Evolutionary conservation across 2,888 invertebrate genomes (phyloP), one percentile per base, ranked within the genome.

Genomic region (Auanema sp.): DNA sequence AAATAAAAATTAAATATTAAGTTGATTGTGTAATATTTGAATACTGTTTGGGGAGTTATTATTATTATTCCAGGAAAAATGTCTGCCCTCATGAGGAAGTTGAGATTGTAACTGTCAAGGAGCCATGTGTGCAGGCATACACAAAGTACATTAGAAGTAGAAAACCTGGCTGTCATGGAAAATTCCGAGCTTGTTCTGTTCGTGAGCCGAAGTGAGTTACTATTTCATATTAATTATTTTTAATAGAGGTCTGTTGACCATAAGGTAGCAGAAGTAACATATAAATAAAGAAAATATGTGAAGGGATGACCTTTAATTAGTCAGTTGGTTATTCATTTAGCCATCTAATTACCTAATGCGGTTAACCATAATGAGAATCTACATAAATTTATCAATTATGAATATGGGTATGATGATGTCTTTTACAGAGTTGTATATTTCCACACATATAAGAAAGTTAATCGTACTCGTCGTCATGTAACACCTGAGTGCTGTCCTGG

Each of bases 371-470:
- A 53, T 49, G n/a, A 52, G 4, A 18, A 8, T 23, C 6, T 52
- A 8, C 8, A 52, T n/a, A 23, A 5, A 24, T 4, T n/a, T 21
- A 58, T 40, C 33, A 33, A 33, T 5, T 33, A 33, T 5, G 8
- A 33, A 3, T 33, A 8, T 33, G 33, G 8, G 33, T 24, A 21
- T 55, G n/a, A n/a, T n/a, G n/a, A n/a, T n/a, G n/a, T n/a, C n/a
- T n/a, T n/a, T 81, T 84, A 10, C 84, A 87, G 87, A 70, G 86
- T 86, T 0, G 84, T 86, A 68, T 86, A 87, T 74, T 86, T 85
- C 71, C 85, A 85, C 18, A 84, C 86, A 24, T 85, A 85, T 72
- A 84, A 84, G 68, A 84, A 85, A 66, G 83, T 84, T 51, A 84
- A 85, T 61, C 83, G 86, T 55, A 85, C 85, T 12, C 70, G 83